phyloP scores from a whole-genome alignment of 2,113 vertebrate genomes.

The Mustela nigripes region DNA sequence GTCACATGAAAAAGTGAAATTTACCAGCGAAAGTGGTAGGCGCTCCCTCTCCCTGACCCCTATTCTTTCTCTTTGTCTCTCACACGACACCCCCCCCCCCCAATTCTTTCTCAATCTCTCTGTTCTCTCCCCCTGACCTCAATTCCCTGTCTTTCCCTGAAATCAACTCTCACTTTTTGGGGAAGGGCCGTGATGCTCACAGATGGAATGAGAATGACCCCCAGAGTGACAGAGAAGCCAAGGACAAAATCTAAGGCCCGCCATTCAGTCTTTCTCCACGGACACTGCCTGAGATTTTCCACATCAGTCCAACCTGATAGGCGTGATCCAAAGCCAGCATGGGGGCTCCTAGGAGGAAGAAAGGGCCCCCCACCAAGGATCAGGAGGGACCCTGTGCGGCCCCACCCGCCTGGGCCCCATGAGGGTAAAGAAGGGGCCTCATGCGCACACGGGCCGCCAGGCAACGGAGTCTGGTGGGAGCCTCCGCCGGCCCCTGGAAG shows the following conservation, averaged over 20 bases:
- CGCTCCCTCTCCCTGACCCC: fast-evolving
- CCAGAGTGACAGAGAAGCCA: background rate
- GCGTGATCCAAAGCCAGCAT: fast-evolving
- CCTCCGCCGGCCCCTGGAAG: background rate
- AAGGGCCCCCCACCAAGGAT: background rate
- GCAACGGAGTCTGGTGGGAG: background rate
- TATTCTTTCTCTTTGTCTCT: background rate
- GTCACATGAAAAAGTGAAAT: background rate
- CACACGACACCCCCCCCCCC: background rate
- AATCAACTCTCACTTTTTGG: background rate
- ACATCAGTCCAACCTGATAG: background rate
- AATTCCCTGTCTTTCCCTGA: background rate
- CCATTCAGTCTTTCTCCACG: fast-evolving
- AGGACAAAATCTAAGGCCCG: background rate
- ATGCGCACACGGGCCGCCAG: fast-evolving
- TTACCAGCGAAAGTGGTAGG: fast-evolving
- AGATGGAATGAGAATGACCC: background rate
- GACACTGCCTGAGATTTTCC: fast-evolving
- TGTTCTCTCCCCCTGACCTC: background rate
- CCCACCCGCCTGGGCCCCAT: background rate
- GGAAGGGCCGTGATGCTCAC: background rate
- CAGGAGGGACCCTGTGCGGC: fast-evolving
- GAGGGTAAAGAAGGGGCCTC: background rate
- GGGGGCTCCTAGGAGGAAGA: background rate
- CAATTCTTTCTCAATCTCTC: background rate